These are phyloP conservation scores for Imbricaverruca yamaguchii DNA, from an alignment of 2,888 invertebrate species.

Conservation along the genomic window DNA sequence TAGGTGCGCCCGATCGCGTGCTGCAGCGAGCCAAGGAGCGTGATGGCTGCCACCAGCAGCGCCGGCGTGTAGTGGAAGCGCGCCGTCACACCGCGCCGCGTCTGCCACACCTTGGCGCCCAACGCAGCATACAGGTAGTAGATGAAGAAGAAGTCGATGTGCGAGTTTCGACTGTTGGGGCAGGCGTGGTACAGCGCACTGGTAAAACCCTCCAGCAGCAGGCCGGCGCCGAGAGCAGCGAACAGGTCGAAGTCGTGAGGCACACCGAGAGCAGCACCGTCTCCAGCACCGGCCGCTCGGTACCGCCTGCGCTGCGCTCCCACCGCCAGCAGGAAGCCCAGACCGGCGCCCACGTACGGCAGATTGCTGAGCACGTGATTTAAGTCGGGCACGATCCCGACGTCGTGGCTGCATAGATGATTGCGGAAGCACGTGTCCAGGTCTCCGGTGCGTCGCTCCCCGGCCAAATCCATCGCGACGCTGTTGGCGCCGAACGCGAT, in stretches of 20 bases:
- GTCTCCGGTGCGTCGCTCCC: conserved; percentile 36
- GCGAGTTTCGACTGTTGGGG: conserved; percentile 25
- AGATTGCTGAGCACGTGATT: conserved; percentile 44
- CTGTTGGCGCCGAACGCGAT: conserved; percentile 10
- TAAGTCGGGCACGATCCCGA: conserved; percentile 40
- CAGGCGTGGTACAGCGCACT: conserved; percentile 29
- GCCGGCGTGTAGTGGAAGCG: conserved; percentile 21
- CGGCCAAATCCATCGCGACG: neutral
- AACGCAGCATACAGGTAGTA: conserved; percentile 22
- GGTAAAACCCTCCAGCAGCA: conserved; percentile 33
- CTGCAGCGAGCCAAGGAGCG: conserved; percentile 5
- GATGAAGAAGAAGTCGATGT: conserved; percentile 27
- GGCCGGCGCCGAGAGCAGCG: conserved; percentile 29
- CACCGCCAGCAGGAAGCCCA: conserved; percentile 41
- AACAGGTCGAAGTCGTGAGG: conserved; percentile 27
- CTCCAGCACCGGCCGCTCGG: neutral
- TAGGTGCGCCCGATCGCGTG: conserved; percentile 15
- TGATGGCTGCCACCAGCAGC: conserved; percentile 23
- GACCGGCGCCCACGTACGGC: conserved; percentile 42
- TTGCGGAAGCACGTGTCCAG: conserved; percentile 44
- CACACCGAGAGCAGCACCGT: neutral
- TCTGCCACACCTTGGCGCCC: conserved; percentile 26
- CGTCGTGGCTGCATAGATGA: conserved; percentile 41
- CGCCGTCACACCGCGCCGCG: conserved; percentile 22
- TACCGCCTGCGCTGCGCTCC: conserved; percentile 26